A percentile compares a stretch with the other conserved stretches of the same genome.
phyloP scores from a whole-genome alignment of 2,888 invertebrate species.

The Augiades crinisus region DNA sequence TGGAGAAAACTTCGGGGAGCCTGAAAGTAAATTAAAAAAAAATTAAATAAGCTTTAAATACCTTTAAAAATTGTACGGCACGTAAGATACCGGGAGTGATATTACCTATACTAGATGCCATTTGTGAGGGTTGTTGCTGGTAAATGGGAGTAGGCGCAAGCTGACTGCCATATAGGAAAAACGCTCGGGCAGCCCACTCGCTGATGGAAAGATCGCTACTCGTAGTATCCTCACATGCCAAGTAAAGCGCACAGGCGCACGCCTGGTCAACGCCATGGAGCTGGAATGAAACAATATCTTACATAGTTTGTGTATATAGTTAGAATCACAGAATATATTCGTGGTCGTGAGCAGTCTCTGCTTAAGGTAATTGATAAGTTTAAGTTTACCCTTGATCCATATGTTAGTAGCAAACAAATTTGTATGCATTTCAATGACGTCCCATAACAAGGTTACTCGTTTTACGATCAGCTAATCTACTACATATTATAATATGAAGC shows the following conservation, averaged over 20 bases:
- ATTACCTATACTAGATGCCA: constrained; percentile 55
- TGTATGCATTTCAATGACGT: too few relatives aligned
- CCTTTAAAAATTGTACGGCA: background rate
- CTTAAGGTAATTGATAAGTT: too few relatives aligned
- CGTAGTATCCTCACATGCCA: constrained; percentile 87
- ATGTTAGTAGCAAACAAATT: too few relatives aligned
- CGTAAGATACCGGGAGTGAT: constrained; percentile 40
- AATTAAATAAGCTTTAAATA: too few relatives aligned
- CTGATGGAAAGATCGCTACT: constrained; percentile 82
- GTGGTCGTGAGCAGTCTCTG: too few relatives aligned
- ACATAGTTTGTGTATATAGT: background rate
- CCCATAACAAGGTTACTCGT: too few relatives aligned
- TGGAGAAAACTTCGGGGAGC: constrained; percentile 72
- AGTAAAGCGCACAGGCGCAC: constrained; percentile 92
- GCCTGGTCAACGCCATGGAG: constrained; percentile 91
- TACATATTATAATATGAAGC: too few relatives aligned
- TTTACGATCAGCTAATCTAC: too few relatives aligned
- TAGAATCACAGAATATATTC: too few relatives aligned
- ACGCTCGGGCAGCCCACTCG: constrained; percentile 95
- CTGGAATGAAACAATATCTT: constrained; percentile 40
- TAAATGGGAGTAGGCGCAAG: constrained; percentile 58
- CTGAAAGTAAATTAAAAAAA: constrained; percentile 46
- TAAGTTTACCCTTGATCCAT: too few relatives aligned
- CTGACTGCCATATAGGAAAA: constrained; percentile 95
- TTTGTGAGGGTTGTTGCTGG: constrained; percentile 51